These are phyloP conservation scores for Lophura nycthemera DNA, from an alignment of 2,113 vertebrate species.

Conservation along the genomic window DNA sequence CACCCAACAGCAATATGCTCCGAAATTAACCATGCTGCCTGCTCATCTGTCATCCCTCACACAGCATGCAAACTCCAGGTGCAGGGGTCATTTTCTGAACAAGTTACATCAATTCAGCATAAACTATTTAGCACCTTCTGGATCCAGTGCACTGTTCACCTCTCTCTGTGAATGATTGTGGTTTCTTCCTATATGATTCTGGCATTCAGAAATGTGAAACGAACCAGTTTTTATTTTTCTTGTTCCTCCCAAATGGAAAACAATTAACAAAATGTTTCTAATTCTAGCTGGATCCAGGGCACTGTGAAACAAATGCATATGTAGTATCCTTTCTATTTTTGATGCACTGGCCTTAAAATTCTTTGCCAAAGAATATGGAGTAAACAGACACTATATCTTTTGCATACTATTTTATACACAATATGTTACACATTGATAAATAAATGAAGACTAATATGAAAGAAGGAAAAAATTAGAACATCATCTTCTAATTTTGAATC, in stretches of 20 bases:
- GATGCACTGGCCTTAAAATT: background rate
- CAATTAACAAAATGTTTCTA: background rate
- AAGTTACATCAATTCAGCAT: background rate
- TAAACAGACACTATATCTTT: background rate
- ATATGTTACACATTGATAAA: background rate
- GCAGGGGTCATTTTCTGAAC: background rate
- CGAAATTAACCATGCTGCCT: background rate
- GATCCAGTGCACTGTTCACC: background rate
- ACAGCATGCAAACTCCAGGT: background rate
- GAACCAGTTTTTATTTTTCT: background rate
- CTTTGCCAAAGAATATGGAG: background rate
- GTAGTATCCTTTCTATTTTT: background rate
- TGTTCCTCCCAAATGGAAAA: background rate
- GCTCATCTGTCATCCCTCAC: accelerated
- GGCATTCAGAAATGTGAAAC: background rate
- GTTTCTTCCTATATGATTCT: background rate
- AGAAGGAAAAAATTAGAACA: background rate
- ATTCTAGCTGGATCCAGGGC: background rate
- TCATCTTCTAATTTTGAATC: background rate
- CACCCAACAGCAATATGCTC: background rate
- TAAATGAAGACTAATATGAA: background rate
- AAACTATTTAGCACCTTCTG: background rate
- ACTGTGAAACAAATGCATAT: accelerated
- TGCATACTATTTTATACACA: background rate
- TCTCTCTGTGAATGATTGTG: background rate